Evolutionary conservation across 2,113 vertebrate genomes (phyloP), one percentile per base, ranked within the genome.

Genomic region (Cepphus grylle): DNA sequence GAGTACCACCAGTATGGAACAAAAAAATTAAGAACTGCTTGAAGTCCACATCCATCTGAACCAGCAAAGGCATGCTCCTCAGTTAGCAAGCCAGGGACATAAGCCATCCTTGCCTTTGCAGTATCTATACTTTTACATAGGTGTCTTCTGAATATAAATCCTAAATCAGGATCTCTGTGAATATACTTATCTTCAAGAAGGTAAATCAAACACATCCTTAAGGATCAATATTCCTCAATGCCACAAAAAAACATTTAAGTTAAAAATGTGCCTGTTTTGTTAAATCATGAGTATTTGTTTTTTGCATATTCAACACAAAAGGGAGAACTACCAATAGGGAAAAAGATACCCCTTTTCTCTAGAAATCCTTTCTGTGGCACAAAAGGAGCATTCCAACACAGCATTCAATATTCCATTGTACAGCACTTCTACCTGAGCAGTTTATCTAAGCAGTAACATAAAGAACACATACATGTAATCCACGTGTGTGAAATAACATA

Each of bases 401-500:
- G 16, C 55, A 67, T 9, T 76, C 32, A 86, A 18, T 22, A 79
- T 26, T 34, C 42, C 82, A 21, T 17, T 21, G 11, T 2, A 40
- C 11, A 84, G 8, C 10, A 30, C 26, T 10, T 15, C 26, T 78
- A 62, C 15, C 21, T 20, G 34, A 72, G 30, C 18, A 86, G 47
- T 92, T 70, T 56, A 42, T 0, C 0, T 25, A 79, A 90, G 36
- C 23, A 21, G 22, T 40, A 88, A 77, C 12, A 66, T 10, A 38
- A 77, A 62, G 61, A 72, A 2, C 26, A 65, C 22, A 61, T 3
- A 53, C 4, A n/a, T 9, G 15, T 15, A 86, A 58, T 58, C 66
- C 40, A 98, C 97, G 97, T 95, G 97, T 97, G 77, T 97, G 96
- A 8, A 97, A 95, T 9, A 98, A 95, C 49, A 98, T 58, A 88